Conservation (phyloP, 2,113 vertebrate genomes). For the Laticauda laticaudata region DNA sequence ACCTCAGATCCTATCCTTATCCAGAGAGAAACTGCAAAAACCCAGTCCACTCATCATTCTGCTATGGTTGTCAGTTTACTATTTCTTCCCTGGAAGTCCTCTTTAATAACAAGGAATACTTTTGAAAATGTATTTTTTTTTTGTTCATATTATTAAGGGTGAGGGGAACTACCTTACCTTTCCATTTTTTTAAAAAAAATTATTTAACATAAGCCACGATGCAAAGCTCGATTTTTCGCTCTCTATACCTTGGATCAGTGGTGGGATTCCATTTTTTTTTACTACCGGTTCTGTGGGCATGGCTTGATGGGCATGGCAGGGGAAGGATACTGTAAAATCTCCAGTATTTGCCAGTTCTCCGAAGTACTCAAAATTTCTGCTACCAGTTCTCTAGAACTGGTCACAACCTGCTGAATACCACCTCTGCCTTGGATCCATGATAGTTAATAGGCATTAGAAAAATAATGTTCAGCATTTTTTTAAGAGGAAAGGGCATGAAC, state of each 20-base stretch:
- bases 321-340: no score
- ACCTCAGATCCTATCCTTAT: not conserved
- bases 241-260: not conserved
- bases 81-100: not conserved
- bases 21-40: not conserved
- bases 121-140: not conserved
- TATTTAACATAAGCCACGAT: not conserved
- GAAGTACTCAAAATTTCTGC: no score
- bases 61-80: not conserved
- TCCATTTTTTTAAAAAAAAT: not conserved
- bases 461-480: not conserved
- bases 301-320: no score
- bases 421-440: not conserved
- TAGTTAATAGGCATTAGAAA: not conserved
- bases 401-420: no score
- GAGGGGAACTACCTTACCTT: not conserved
- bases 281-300: no score
- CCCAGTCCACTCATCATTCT: not conserved
- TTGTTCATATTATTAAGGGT: not conserved
- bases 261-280: no score
- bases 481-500: not conserved
- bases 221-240: not conserved
- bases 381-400: no score
- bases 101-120: not conserved
- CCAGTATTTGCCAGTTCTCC: no score